Percentiles rank a stretch among this genome's conserved stretches.
Conservation (phyloP, 2,888 invertebrate species). For the Marasmarcha lunaedactyla region DNA sequence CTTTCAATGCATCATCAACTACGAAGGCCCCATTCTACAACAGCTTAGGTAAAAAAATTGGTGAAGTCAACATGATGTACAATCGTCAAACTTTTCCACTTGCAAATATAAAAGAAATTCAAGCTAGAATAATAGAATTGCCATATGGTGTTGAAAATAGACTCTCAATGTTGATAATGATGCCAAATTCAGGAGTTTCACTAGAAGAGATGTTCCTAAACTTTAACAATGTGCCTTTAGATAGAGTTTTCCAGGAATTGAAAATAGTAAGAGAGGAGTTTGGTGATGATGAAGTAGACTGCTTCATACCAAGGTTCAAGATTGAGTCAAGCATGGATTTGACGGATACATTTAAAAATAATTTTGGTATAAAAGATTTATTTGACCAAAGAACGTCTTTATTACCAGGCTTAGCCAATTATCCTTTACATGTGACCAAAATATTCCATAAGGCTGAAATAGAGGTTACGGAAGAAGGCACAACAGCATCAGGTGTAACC, state of each 20-base stretch:
- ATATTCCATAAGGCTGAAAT: slow-evolving; percentile 79
- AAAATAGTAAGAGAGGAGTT: slow-evolving; percentile 54
- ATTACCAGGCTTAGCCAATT: slow-evolving; percentile 55
- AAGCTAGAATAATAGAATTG: slow-evolving; percentile 74
- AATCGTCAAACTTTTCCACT: slow-evolving; percentile 71
- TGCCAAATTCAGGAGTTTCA: slow-evolving; percentile 71
- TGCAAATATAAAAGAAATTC: slow-evolving; percentile 62
- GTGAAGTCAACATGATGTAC: slow-evolving; percentile 82
- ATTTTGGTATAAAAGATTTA: slow-evolving; percentile 61
- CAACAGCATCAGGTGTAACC: slow-evolving; percentile 74
- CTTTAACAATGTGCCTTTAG: slow-evolving; percentile 51
- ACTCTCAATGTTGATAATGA: slow-evolving; percentile 74
- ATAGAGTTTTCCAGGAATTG: slow-evolving; percentile 61
- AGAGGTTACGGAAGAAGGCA: slow-evolving; percentile 81
- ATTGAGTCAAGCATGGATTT: slow-evolving; percentile 70
- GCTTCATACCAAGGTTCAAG: slow-evolving; percentile 74
- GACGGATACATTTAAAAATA: slow-evolving; percentile 51
- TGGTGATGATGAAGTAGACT: slow-evolving; percentile 73
- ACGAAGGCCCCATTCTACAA: slow-evolving; percentile 64
- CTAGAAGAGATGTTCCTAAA: slow-evolving; percentile 62
- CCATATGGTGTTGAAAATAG: slow-evolving; percentile 73
- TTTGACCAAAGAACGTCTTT: slow-evolving; percentile 54
- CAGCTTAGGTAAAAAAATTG: slow-evolving; percentile 55
- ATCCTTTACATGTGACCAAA: slow-evolving; percentile 66
- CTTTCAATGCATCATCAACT: slow-evolving; percentile 72